Evolutionary conservation across 2,888 invertebrate genomes (phyloP), one percentile per base, ranked within the genome.

Genomic region (Tupiocoris notatus): DNA sequence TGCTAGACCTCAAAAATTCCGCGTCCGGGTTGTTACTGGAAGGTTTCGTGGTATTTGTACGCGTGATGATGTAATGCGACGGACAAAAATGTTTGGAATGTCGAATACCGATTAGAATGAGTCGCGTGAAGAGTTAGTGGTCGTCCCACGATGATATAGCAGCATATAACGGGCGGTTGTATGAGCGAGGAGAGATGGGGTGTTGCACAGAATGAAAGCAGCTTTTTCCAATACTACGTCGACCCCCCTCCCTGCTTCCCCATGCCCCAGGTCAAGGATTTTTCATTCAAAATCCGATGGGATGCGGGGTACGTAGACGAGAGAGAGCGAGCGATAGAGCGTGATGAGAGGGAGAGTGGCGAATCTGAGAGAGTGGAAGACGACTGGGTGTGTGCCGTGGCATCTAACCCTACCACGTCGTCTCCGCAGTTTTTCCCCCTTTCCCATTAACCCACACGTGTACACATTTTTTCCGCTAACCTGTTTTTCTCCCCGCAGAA

Each of bases 221-320:
- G 16, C 62, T 71, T 71, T 71, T 71, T 71, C 71, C 71, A 58
- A 71, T 71, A 71, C 71, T 67, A 67, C 67, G 67, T 57, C 56
- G 21, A 2, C 67, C 67, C 71, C 62, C 70, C n/a, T 23, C 39
- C 23, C 58, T 7, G 21, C 22, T 23, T 9, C 25, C 57, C 20
- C 22, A 59, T 71, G 71, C 3, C 71, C 71, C 71, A 71, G 71
- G 71, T 71, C 71, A 71, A 71, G 71, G 71, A 71, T 71, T 71
- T 71, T 71, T 71, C 71, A 71, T 71, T 71, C 61, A 71, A 59
- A 20, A 16, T 16, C 16, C 61, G 21, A 16, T 16, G 22, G 21
- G 65, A 1, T 21, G 21, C 3, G 67, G 20, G 54, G 18, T 1
- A n/a, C n/a, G n/a, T n/a, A n/a, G n/a, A n/a, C n/a, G n/a, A n/a